Evolutionary conservation across 2,113 vertebrate genomes (phyloP), one percentile per base, ranked within the genome.

Genomic region (Lampris incognitus): DNA sequence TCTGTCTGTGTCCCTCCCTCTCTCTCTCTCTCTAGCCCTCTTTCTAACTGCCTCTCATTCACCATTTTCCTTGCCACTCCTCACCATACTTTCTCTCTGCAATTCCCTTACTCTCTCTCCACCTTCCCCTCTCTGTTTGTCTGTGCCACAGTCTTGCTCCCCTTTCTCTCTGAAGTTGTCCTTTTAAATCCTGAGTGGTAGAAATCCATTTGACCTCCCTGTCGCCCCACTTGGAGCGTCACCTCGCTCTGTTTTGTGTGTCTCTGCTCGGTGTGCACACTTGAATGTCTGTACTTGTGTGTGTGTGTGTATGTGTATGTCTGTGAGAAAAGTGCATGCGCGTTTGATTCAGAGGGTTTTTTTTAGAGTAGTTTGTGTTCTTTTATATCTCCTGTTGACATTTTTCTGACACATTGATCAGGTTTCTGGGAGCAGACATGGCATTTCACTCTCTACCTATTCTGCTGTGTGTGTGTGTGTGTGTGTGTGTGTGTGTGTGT

Each of bases 141-240:
- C 9, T 38, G 36, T 58, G 56, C 46, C 59, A 65, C 49, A 8
- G 0, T 74, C 76, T 74, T 75, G 64, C n/a, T 3, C 52, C 69
- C 13, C 63, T 55, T 77, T 76, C 37, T 50, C 59, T 73, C 59
- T 77, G 68, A 85, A 86, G 69, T 88, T 84, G 66, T 87, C 69
- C 74, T 55, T 50, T 81, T 88, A 76, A 87, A 85, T 83, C 66
- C 68, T 87, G 65, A 79, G 75, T 77, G 74, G 74, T 76, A 84
- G 63, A 90, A 90, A 88, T 90, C 73, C 78, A 79, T 90, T 91
- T 78, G 88, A 87, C 84, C 73, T 78, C 79, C 61, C 60, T 64
- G 67, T 57, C 77, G 60, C 67, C 59, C 65, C n/a, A 50, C 36
- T 8, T 79, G 57, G 66, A 79, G 78, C 70, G 66, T 64, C 68